Conservation (phyloP, 2,113 vertebrate species). For the Hystrix cristata region DNA sequence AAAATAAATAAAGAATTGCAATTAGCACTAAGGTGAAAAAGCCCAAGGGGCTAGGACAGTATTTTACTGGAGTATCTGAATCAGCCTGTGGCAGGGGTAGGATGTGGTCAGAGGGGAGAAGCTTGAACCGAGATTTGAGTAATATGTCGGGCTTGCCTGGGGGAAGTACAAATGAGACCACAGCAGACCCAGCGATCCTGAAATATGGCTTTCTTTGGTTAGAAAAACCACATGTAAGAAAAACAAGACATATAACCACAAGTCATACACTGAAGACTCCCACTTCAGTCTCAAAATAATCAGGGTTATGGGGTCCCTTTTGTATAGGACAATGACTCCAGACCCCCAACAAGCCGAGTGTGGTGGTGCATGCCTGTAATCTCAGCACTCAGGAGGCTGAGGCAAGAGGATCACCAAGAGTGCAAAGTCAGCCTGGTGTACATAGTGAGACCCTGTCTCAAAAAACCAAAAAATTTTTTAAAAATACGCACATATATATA, state of each 20-base stretch:
- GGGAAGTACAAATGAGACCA: constrained; percentile 49
- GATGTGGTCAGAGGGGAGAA: constrained; percentile 44
- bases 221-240: constrained; percentile 26
- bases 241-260: not conserved
- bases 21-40: not conserved
- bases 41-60: not conserved
- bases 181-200: constrained; percentile 29
- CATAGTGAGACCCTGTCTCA: not conserved
- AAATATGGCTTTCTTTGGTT: constrained; percentile 29
- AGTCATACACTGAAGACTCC: constrained; percentile 16
- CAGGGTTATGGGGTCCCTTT: not conserved
- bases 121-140: not conserved
- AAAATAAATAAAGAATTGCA: not conserved
- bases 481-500: too few relatives aligned
- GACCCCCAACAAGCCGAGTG: not conserved
- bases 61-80: not conserved
- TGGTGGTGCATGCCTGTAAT: not conserved
- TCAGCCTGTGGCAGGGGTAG: not conserved
- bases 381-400: not conserved
- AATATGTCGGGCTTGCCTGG: not conserved
- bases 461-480: not conserved
- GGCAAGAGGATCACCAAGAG: not conserved
- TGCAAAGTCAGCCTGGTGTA: not conserved
- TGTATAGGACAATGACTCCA: not conserved
- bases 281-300: not conserved